Percentiles rank a stretch among this genome's conserved stretches.
Evolutionary conservation across 2,113 vertebrate genomes (phyloP).

Genomic region (Chloroceryle aenea): DNA sequence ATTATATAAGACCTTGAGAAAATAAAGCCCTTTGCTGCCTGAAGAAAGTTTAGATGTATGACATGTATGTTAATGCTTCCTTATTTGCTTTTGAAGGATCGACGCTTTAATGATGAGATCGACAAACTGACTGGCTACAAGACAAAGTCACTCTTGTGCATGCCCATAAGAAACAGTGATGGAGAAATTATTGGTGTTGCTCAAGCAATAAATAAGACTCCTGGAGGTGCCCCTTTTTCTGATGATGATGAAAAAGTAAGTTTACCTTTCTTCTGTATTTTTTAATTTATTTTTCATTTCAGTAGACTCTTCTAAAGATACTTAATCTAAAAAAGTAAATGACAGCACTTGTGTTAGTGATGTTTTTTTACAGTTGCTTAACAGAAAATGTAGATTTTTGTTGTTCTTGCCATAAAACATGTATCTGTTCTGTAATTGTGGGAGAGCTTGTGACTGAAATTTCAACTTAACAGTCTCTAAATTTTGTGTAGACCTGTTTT

Average conservation of each 20-base stretch:
- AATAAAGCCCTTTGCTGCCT: background rate
- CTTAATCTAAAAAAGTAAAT: background rate
- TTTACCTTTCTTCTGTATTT: background rate
- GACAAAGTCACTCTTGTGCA: constrained; percentile 95
- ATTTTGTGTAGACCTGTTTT: background rate
- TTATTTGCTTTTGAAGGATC: constrained; percentile 83
- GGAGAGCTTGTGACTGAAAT: background rate
- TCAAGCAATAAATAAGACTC: constrained; percentile 96
- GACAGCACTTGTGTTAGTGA: background rate
- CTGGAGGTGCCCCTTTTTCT: constrained; percentile 89
- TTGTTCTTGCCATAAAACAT: background rate
- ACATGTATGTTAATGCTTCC: background rate
- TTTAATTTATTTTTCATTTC: background rate
- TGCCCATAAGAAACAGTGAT: constrained; percentile 96
- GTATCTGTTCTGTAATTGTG: background rate
- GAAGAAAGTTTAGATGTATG: background rate
- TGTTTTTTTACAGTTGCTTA: background rate
- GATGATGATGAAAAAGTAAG: constrained; percentile 98
- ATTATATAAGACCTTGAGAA: background rate
- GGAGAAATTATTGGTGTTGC: constrained; percentile 96
- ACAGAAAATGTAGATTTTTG: background rate
- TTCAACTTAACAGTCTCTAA: background rate
- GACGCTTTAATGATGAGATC: constrained; percentile 97
- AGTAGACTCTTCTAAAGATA: background rate
- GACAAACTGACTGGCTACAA: constrained; percentile 98